Evolutionary conservation across 2,113 vertebrate genomes (phyloP).

Genomic region (Grus americana): DNA sequence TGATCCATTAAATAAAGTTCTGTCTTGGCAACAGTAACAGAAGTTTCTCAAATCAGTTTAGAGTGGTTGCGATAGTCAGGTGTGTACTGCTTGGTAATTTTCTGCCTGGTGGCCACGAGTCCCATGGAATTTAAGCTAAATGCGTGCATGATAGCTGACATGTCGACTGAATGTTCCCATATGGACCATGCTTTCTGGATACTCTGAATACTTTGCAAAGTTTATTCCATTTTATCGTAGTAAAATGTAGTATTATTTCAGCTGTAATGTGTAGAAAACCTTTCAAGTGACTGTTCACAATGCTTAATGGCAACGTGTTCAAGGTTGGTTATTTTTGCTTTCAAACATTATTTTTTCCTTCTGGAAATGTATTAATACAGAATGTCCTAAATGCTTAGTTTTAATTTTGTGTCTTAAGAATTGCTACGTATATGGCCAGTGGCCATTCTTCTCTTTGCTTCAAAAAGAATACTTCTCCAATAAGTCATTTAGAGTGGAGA

Average conservation of each 20-base stretch:
- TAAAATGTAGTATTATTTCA: neutral
- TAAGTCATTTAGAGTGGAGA: neutral
- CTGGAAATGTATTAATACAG: neutral
- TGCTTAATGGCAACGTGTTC: neutral
- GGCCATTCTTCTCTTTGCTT: neutral
- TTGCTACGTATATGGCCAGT: neutral
- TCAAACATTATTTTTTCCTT: neutral
- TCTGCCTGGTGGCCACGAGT: neutral
- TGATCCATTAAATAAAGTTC: neutral
- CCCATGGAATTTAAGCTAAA: neutral
- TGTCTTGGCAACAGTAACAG: neutral
- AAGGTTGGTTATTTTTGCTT: neutral
- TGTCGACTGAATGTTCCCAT: neutral
- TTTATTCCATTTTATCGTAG: neutral
- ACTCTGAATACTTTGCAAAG: neutral
- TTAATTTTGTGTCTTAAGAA: neutral
- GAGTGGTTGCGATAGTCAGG: neutral
- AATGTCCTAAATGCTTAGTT: neutral
- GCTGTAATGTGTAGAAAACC: neutral
- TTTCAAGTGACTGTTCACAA: neutral
- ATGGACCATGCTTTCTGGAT: accelerated
- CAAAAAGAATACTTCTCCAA: neutral
- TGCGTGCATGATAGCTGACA: accelerated
- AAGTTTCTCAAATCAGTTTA: neutral
- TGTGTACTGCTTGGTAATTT: neutral